Conservation (phyloP, 2,888 invertebrate species). For the Diarsia mendica region DNA sequence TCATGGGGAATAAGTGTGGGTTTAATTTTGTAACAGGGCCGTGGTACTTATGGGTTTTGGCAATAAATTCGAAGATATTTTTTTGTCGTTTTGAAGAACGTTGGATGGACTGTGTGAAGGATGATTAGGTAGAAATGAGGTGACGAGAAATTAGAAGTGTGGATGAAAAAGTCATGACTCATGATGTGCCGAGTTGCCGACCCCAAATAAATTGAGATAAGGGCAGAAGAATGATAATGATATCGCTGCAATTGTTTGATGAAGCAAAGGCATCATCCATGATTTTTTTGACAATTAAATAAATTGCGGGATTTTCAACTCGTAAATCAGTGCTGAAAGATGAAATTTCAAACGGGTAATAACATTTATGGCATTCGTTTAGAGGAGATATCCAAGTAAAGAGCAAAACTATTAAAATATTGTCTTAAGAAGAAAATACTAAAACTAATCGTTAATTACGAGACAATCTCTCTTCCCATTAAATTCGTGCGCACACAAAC, state of each 20-base stretch:
- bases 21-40: not conserved
- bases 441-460: not conserved
- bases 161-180: no score
- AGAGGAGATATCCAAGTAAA: not conserved
- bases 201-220: no score
- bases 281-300: not conserved
- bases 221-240: no score
- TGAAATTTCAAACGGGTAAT: not conserved
- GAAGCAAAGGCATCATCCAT: not conserved
- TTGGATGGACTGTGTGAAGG: no score
- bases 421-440: not conserved
- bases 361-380: not conserved
- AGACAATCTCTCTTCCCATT: not conserved
- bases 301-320: not conserved
- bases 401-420: not conserved
- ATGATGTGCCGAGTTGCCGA: no score
- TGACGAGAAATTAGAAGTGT: no score
- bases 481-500: not conserved
- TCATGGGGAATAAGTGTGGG: not conserved
- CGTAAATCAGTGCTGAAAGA: not conserved
- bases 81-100: no score
- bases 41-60: no score
- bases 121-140: no score
- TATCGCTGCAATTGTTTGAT: not conserved
- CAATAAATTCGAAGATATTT: not conserved